Evolutionary conservation across 2,888 invertebrate species (phyloP), one percentile per base, ranked within the genome.

Genomic region (Adelognathus sp.): DNA sequence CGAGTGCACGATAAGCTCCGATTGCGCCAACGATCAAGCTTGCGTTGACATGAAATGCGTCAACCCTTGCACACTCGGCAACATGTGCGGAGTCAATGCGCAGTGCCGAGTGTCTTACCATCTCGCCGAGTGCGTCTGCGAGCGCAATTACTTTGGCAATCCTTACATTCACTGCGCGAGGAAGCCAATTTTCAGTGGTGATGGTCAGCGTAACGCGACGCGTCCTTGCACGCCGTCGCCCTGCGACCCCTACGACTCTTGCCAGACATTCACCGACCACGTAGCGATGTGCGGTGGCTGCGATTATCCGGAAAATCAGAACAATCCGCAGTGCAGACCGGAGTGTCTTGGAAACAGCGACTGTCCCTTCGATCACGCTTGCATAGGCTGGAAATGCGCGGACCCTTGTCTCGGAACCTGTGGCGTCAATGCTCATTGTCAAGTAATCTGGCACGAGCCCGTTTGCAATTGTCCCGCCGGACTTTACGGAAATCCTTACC

Each of bases 291-390:
- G 97, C 88, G 95, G 96, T 90, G 93, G 94, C n/a, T 97, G 97
- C 88, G 92, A 94, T 84, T 95, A 95, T 50, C 93, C 95, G 0
- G 94, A 94, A 82, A 94, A 94, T 39, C 92, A 93, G 52, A 94
- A 94, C 82, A 95, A 95, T 90, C 95, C 96, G 27, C 93, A 94
- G 33, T 97, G 97, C 84, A 93, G 96, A 87, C 97, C 97, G 33
- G 97, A 97, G 92, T 97, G 97, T 91, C 92, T 97, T 61, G 93
- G 95, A n/a, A 95, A 96, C 87, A 93, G 93, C 73, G 97, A 98
- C 87, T 97, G 98, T 89, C 93, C 95, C 2, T 94, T 94, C 58
- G 95, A 96, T 83, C 95, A 95, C 91, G 92, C 95, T 39, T 98
- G 98, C 87, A 93, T 94, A 39, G 93, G 93, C 69, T 93, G 93